phyloP scores from a whole-genome alignment of 2,113 vertebrate genomes.

The Dipodomys stephensi region DNA sequence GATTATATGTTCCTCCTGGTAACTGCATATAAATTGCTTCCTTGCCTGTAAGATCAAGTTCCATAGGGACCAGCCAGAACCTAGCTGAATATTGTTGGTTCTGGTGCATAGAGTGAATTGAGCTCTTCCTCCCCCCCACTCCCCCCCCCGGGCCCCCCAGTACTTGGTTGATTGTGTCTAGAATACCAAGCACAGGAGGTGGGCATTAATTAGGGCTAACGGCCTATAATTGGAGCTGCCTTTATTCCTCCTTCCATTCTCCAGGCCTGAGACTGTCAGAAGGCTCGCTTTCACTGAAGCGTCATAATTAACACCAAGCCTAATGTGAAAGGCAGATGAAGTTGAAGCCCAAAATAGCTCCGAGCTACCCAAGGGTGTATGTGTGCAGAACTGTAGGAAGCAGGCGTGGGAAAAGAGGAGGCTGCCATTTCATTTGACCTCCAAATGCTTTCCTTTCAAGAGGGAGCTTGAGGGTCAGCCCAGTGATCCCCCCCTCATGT shows the following conservation, averaged over 20 bases:
- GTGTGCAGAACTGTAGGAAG: background rate
- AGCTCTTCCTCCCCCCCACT: background rate
- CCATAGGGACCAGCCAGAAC: constrained; percentile 47
- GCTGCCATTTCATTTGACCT: constrained; percentile 29
- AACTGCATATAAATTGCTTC: constrained; percentile 68
- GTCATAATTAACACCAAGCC: constrained; percentile 35
- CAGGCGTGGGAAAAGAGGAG: constrained; percentile 40
- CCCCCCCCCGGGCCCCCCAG: background rate
- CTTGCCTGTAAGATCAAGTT: constrained; percentile 60
- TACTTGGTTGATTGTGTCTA: constrained; percentile 56
- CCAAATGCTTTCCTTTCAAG: constrained; percentile 24
- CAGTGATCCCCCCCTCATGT: background rate
- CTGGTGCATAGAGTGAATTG: constrained; percentile 3
- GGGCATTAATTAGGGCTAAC: constrained; percentile 80
- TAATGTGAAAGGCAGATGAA: constrained; percentile 68
- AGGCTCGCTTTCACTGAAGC: constrained; percentile 70
- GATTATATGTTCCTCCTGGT: constrained; percentile 46
- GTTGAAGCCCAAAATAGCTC: constrained; percentile 65
- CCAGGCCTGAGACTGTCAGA: constrained; percentile 72
- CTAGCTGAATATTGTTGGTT: constrained; percentile 55
- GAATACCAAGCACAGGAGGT: constrained; percentile 34
- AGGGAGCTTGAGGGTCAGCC: constrained; percentile 26
- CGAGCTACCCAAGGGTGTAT: constrained; percentile 37
- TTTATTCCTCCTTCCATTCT: constrained; percentile 74
- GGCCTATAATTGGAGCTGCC: constrained; percentile 76